A percentile compares a stretch with the other conserved stretches of the same genome.
phyloP scores from a whole-genome alignment of 2,113 vertebrate genomes.

The Neofelis nebulosa region DNA sequence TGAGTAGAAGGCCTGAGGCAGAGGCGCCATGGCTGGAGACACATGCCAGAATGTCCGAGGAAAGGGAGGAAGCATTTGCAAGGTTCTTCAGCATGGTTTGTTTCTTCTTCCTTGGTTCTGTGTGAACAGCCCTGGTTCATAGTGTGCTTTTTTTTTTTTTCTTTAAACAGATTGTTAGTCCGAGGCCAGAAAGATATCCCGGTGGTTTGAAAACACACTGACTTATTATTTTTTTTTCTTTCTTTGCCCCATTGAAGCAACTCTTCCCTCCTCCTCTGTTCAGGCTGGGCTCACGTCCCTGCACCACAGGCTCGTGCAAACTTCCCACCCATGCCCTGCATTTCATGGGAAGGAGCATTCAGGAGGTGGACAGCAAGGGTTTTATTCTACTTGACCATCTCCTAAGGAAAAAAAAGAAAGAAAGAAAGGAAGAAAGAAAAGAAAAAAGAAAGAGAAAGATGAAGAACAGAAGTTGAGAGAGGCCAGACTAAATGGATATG shows the following conservation, averaged over 20 bases:
- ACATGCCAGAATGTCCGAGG: background rate
- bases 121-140: background rate
- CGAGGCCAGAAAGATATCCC: background rate
- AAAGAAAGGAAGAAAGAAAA: background rate
- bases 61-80: background rate
- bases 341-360: constrained; percentile 77
- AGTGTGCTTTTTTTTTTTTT: background rate
- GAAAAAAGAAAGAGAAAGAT: background rate
- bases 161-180: background rate
- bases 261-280: background rate
- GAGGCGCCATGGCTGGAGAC: constrained; percentile 70
- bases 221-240: constrained; percentile 1
- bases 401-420: constrained; percentile 78
- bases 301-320: constrained; percentile 46
- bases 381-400: constrained; percentile 88
- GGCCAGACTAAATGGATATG: constrained; percentile 87
- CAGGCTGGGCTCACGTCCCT: background rate
- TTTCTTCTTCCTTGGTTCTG: background rate
- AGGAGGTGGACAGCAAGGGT: constrained; percentile 81
- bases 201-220: background rate
- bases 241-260: background rate
- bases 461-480: constrained; percentile 87
- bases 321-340: constrained; percentile 69
- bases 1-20: constrained; percentile 79
- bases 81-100: background rate